phyloP scores from a whole-genome alignment of 2,888 invertebrate species.

The Drosophila glabriapex region DNA sequence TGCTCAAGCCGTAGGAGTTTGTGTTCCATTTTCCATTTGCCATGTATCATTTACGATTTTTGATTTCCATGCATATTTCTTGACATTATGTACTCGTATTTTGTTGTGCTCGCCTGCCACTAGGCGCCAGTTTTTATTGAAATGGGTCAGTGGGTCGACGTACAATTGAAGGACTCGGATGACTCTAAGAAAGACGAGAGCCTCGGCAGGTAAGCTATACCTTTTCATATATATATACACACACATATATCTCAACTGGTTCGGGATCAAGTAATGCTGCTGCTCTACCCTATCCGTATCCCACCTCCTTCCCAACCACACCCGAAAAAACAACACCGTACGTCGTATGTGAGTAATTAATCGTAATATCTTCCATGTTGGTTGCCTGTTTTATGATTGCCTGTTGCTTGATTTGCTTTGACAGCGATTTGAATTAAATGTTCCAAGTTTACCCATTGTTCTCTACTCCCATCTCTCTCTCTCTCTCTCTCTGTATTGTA shows the following conservation, averaged over 20 bases:
- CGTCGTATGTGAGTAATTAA: conserved; percentile 63
- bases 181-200: conserved; percentile 95
- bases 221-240: neutral
- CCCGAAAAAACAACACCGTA: neutral
- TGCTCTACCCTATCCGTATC: conserved; percentile 7
- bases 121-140: conserved; percentile 85
- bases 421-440: conserved; percentile 4
- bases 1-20: conserved; percentile 50
- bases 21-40: conserved; percentile 34
- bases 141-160: conserved; percentile 86
- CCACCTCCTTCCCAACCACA: neutral
- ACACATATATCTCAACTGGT: neutral
- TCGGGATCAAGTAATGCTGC: conserved; percentile 22
- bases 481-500: conserved; percentile 15
- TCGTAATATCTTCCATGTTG: conserved; percentile 29
- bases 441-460: conserved; percentile 9
- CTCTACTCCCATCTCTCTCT: conserved; percentile 20
- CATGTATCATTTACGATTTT: conserved; percentile 45
- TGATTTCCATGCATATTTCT: conserved; percentile 62
- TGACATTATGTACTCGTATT: conserved; percentile 65
- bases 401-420: conserved; percentile 42
- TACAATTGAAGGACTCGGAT: conserved; percentile 95
- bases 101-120: conserved; percentile 65
- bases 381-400: conserved; percentile 6
- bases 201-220: conserved; percentile 92